Evolutionary conservation across 1,140 invertebrate genomes (phyloP), one percentile per base, ranked within the genome.

Genomic region (Sycobia sp.): DNA sequence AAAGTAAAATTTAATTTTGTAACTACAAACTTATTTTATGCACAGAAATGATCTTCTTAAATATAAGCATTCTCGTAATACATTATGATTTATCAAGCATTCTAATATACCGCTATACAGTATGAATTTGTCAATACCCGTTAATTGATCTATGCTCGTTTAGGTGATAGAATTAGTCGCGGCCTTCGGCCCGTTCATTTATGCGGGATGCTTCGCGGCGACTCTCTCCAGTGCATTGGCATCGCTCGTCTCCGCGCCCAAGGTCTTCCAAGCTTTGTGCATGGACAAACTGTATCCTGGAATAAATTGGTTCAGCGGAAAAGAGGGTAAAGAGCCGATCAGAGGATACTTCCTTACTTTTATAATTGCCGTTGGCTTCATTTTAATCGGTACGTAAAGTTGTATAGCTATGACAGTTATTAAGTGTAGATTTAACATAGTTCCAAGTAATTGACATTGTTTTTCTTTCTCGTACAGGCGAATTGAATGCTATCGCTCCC

Each of bases 241-340:
- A 1, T 95, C 94, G 65, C 84, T 99, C 46, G 95, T 99, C 1
- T 96, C 94, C 16, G 97, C 96, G 0, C 97, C 97, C 0, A 93
- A 93, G 85, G 90, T 94, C 0, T 93, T 95, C 73, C 94, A 97
- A 88, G 96, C 96, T 47, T 85, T 99, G 5, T 98, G 95, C 75
- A 93, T 95, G 76, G 97, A 99, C 78, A 91, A 93, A 70, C 80
- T 99, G 14, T 99, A 99, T 81, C 97, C 97, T 0, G 90, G 91
- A 64, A 90, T 99, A 62, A 86, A 88, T 55, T 91, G 92, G 85
- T 99, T 99, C 82, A 95, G 90, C 43, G 93, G 93, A 73, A 93
- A 95, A 13, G 96, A 92, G 75, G 94, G 96, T 22, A 90, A 90
- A 73, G 96, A 98, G 79, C 96, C 96, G 0, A 86, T 96, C 23